A percentile compares a stretch with the other conserved stretches of the same genome.
Conservation (phyloP, 1,140 invertebrate species). For the Cherax quadricarinatus region DNA sequence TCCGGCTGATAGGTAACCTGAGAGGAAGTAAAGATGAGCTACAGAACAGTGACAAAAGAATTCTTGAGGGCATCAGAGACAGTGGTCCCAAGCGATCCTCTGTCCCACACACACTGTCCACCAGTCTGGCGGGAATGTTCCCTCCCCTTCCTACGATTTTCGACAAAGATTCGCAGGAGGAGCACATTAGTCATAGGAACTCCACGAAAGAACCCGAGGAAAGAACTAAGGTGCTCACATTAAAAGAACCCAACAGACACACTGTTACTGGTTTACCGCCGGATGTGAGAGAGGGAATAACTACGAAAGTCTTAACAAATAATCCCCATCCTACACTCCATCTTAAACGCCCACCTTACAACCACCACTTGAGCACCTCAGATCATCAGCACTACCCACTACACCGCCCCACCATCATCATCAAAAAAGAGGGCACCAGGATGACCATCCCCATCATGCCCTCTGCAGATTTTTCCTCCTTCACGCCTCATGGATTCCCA, state of each 20-base stretch:
- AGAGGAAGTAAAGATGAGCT: neutral
- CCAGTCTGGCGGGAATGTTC: constrained; percentile 1
- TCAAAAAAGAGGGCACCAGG: constrained; percentile 30
- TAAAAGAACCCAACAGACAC: neutral
- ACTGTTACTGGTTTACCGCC: neutral
- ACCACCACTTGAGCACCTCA: neutral
- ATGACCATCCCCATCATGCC: constrained; percentile 30
- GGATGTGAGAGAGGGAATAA: neutral
- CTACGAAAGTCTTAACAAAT: neutral
- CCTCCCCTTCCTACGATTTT: neutral
- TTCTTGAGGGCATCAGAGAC: neutral
- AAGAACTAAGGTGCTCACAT: neutral
- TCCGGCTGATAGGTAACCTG: constrained; percentile 4
- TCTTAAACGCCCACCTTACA: neutral
- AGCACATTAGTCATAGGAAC: neutral
- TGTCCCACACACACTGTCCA: neutral
- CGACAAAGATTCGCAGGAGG: neutral
- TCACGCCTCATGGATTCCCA: neutral
- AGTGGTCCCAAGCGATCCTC: neutral
- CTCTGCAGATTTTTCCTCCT: constrained; percentile 47
- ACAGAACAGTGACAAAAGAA: neutral
- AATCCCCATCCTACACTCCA: neutral
- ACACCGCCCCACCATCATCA: constrained; percentile 35
- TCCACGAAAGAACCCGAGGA: neutral
- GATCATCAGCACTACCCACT: neutral